Evolutionary conservation across 2,888 invertebrate species (phyloP).

Genomic region (Philaethria dido): DNA sequence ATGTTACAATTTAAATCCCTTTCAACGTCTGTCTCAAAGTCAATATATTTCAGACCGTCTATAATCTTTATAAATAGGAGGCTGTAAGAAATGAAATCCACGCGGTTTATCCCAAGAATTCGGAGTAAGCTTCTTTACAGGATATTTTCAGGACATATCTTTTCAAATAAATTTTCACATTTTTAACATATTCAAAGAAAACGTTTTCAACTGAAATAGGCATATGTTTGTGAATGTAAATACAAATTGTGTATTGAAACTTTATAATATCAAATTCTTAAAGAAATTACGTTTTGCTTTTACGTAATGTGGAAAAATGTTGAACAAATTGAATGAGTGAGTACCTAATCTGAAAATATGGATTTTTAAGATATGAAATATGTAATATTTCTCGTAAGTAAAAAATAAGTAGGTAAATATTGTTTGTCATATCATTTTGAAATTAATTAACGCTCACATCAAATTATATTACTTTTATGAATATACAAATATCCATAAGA

Average conservation of each 20-base stretch:
- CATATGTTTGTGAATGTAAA: conserved; percentile 8
- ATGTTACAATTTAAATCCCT: conserved; percentile 19
- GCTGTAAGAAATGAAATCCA: conserved; percentile 34
- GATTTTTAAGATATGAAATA: too few species aligned
- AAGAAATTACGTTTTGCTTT: neutral
- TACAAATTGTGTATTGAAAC: conserved; percentile 2
- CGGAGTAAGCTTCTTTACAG: conserved; percentile 30
- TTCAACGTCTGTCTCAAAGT: conserved; percentile 20
- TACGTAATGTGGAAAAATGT: neutral
- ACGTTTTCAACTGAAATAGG: neutral
- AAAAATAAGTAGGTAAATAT: too few species aligned
- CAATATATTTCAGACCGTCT: conserved; percentile 30
- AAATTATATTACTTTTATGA: too few species aligned
- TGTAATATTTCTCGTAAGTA: too few species aligned
- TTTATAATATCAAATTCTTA: neutral
- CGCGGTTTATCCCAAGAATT: conserved; percentile 34
- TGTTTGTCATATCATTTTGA: too few species aligned
- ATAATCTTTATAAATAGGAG: conserved; percentile 40
- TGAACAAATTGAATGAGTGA: neutral
- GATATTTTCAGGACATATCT: conserved; percentile 23
- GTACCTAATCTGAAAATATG: too few species aligned
- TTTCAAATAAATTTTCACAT: conserved; percentile 15
- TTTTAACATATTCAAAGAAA: conserved; percentile 4
- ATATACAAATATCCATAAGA: too few species aligned
- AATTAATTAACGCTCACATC: too few species aligned